Percentiles rank a stretch among this genome's conserved stretches.
Evolutionary conservation across 2,113 vertebrate species (phyloP).

Genomic region (Brienomyrus brachyistius): DNA sequence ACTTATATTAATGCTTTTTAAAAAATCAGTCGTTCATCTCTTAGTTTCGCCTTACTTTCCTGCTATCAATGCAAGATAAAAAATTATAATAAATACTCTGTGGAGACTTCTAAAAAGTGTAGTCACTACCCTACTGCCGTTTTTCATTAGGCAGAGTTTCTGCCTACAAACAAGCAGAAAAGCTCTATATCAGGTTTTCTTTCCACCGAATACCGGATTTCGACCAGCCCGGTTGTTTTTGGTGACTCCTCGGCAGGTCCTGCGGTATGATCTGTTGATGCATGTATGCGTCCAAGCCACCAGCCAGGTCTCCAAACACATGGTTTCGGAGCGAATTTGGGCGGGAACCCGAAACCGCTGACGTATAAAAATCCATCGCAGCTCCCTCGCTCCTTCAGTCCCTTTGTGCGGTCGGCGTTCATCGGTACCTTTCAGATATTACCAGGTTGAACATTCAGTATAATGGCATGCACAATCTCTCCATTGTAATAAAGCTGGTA

Average conservation of each 20-base stretch:
- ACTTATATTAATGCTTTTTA: not conserved
- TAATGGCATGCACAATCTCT: not conserved
- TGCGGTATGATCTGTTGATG: not conserved
- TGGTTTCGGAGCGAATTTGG: not conserved
- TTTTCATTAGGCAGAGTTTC: not conserved
- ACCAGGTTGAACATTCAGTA: not conserved
- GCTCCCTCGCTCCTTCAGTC: not conserved
- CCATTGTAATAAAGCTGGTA: not conserved
- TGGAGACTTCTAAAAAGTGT: not conserved
- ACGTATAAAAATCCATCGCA: not conserved
- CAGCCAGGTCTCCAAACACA: conserved; percentile 6
- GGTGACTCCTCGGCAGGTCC: not conserved
- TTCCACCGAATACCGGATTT: not conserved
- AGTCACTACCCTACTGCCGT: not conserved
- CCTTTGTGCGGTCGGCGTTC: not conserved
- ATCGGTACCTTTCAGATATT: not conserved
- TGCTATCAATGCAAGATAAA: not conserved
- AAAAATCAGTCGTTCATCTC: not conserved
- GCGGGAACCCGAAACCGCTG: not conserved
- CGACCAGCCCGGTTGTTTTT: not conserved
- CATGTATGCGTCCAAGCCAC: not conserved
- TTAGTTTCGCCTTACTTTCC: not conserved
- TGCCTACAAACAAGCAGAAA: not conserved
- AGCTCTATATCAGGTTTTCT: not conserved
- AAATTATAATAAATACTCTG: not conserved